Conservation (phyloP, 1,140 invertebrate species). For the Bilobella aurantiaca region DNA sequence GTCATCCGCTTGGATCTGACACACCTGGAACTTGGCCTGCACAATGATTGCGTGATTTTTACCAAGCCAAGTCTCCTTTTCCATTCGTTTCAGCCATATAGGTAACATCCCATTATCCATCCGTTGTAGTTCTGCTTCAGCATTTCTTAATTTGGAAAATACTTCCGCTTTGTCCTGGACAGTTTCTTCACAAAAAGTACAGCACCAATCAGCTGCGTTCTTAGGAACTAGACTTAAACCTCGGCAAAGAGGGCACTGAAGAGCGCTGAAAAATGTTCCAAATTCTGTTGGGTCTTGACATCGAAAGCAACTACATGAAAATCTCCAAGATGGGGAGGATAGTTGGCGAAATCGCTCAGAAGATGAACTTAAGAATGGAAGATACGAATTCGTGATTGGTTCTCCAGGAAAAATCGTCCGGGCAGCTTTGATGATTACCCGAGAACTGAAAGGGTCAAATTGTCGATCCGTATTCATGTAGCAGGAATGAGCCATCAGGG, state of each 20-base stretch:
- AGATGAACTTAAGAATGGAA: constrained; percentile 61
- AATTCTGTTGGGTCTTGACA: constrained; percentile 57
- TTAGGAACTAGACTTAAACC: not conserved
- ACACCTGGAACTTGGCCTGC: not conserved
- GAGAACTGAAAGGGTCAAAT: constrained; percentile 41
- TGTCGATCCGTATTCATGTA: constrained; percentile 58
- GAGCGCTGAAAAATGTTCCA: constrained; percentile 25
- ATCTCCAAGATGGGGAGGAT: constrained; percentile 55
- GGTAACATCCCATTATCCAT: not conserved
- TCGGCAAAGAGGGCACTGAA: constrained; percentile 15
- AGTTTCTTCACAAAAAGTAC: not conserved
- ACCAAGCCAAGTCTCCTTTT: not conserved
- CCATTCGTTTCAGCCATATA: not conserved
- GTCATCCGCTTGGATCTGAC: not conserved
- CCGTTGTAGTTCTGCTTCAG: not conserved
- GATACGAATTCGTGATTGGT: constrained; percentile 62
- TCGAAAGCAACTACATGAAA: constrained; percentile 57
- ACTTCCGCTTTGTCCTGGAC: not conserved
- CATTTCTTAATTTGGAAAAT: not conserved
- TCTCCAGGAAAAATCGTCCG: constrained; percentile 51
- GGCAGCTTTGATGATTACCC: constrained; percentile 53
- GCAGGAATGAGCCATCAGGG: constrained; percentile 64
- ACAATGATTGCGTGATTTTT: not conserved
- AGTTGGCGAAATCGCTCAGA: constrained; percentile 53
- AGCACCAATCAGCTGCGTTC: not conserved